phyloP scores from a whole-genome alignment of 2,888 invertebrate species.

The Lasioglossum zephyrum region DNA sequence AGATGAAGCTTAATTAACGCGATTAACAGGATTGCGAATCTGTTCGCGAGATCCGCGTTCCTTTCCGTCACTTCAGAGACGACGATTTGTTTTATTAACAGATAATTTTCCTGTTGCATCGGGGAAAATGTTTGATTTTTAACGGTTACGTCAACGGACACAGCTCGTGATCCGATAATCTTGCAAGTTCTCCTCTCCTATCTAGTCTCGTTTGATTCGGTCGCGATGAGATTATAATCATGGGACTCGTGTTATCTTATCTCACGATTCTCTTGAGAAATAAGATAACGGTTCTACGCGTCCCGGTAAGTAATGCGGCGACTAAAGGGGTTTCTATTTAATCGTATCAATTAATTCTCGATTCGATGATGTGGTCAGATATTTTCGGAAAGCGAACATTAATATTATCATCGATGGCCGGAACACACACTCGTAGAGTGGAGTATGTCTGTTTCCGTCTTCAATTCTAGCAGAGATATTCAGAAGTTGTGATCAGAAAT shows the following conservation, averaged over 20 bases:
- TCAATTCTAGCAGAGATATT: not conserved
- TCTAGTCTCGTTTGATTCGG: conserved; percentile 13
- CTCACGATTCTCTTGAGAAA: conserved; percentile 56
- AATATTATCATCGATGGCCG: not conserved
- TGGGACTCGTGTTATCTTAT: conserved; percentile 64
- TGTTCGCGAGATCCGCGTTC: not conserved
- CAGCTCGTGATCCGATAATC: not conserved
- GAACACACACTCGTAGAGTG: not conserved
- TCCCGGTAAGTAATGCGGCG: conserved; percentile 30
- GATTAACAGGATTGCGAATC: conserved; percentile 7
- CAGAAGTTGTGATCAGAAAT: not conserved
- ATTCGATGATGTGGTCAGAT: not conserved
- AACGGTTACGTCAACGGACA: not conserved
- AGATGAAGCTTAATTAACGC: not conserved
- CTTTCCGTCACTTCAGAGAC: not conserved
- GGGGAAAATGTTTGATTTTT: not conserved
- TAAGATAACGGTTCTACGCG: conserved; percentile 61
- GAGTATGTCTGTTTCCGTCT: not conserved
- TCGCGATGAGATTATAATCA: conserved; percentile 52
- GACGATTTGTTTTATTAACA: no score
- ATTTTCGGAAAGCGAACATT: not conserved
- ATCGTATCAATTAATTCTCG: conserved; percentile 15
- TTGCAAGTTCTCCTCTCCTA: not conserved
- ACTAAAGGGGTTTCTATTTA: conserved; percentile 12
- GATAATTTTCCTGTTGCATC: not conserved